A percentile compares a stretch with the other conserved stretches of the same genome.
Conservation (phyloP, 1,140 invertebrate genomes). For the Hyles euphorbiae region DNA sequence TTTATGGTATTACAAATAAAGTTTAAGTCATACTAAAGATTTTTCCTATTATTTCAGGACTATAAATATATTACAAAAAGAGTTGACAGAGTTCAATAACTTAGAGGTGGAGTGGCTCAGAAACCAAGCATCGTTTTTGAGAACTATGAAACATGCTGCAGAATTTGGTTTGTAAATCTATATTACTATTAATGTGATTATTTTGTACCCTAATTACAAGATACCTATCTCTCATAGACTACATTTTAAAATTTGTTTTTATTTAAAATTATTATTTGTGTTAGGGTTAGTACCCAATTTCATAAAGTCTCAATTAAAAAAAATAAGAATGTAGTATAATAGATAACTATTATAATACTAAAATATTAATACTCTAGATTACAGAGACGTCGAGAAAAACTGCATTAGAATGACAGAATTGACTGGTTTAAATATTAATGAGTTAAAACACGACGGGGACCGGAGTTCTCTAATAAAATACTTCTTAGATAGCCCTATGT, state of each 20-base stretch:
- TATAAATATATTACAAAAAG: constrained; percentile 39
- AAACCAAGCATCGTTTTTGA: constrained; percentile 49
- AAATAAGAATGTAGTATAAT: no score
- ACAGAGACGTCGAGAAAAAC: constrained; percentile 41
- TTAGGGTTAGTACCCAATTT: no score
- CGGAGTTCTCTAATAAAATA: constrained; percentile 55
- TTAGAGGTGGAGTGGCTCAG: constrained; percentile 47
- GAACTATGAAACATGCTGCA: constrained; percentile 45
- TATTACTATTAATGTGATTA: no score
- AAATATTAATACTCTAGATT: constrained; percentile 33
- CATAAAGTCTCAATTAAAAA: no score
- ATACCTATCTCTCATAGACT: no score
- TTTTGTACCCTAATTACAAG: no score
- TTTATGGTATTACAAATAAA: no score
- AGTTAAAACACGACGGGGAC: constrained; percentile 44
- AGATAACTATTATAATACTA: no score
- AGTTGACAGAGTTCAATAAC: constrained; percentile 36
- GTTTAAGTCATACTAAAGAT: neutral
- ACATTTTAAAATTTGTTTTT: no score
- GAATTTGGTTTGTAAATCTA: constrained; percentile 42
- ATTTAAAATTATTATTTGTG: no score
- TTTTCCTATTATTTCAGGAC: constrained; percentile 38
- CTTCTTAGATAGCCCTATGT: constrained; percentile 49
- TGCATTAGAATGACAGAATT: constrained; percentile 46
- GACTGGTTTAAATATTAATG: constrained; percentile 49